These are phyloP conservation scores for Trichonephila clavata DNA, from an alignment of 1,140 invertebrate genomes.

Conservation along the genomic window DNA sequence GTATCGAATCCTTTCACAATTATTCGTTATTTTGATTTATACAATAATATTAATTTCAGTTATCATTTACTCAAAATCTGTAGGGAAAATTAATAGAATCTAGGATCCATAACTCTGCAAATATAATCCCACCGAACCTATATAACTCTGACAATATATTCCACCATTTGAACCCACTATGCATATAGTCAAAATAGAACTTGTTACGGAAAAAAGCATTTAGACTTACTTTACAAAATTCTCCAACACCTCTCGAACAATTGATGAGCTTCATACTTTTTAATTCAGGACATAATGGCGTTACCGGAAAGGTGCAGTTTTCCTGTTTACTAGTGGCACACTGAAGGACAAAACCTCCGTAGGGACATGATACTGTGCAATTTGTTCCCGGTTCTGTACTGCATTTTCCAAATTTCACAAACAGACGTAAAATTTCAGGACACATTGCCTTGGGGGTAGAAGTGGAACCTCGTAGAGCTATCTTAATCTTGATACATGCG, in stretches of 20 bases:
- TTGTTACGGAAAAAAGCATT: too few species aligned
- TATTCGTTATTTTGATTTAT: too few species aligned
- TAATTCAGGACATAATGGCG: background rate
- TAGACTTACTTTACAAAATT: background rate
- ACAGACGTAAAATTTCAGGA: background rate
- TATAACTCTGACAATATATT: too few species aligned
- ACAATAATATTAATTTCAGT: too few species aligned
- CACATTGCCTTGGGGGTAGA: background rate
- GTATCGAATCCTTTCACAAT: too few species aligned
- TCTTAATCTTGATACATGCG: constrained; percentile 4
- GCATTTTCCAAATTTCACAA: background rate
- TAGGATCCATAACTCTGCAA: too few species aligned
- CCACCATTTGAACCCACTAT: too few species aligned
- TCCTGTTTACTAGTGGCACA: background rate
- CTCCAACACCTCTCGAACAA: background rate
- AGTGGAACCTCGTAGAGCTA: background rate
- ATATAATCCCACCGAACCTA: too few species aligned
- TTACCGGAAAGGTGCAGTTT: background rate
- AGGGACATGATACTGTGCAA: background rate
- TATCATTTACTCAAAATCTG: too few species aligned
- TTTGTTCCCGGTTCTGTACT: background rate
- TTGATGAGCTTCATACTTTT: background rate
- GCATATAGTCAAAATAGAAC: too few species aligned
- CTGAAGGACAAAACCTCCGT: background rate
- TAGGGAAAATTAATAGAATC: too few species aligned